Percentiles rank a stretch among this genome's conserved stretches.
Evolutionary conservation across 2,797 vertebrate genomes (phyloP).

Genomic region (Sebastes taczanowskii): DNA sequence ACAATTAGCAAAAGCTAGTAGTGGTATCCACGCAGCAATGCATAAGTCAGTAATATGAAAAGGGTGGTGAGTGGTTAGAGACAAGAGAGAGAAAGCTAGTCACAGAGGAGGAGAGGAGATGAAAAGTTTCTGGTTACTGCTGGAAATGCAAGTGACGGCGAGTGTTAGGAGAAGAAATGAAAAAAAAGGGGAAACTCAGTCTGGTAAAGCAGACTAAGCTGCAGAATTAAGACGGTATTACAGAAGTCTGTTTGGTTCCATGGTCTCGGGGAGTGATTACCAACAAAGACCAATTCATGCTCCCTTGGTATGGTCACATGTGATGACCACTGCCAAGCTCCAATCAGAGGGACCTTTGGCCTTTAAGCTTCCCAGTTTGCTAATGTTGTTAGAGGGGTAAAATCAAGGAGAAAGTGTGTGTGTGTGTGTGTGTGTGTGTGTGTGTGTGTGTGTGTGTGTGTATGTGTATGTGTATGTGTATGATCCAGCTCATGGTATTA

Average conservation of each 20-base stretch:
- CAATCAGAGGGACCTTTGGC: conserved; percentile 54
- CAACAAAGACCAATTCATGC: conserved; percentile 77
- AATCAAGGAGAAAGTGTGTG: not conserved
- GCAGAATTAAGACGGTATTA: conserved; percentile 62
- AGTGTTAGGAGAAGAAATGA: conserved; percentile 26
- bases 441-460: not conserved
- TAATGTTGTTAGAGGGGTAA: conserved; percentile 33
- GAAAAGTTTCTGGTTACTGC: not conserved
- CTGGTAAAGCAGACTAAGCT: conserved; percentile 37
- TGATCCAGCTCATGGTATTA: conserved; percentile 6
- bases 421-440: not conserved
- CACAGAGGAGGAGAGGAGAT: not conserved
- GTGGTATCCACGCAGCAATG: not conserved
- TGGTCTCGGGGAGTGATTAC: conserved; percentile 38
- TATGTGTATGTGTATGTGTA: too few relatives aligned
- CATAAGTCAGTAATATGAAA: not conserved
- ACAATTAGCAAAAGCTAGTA: conserved; percentile 22
- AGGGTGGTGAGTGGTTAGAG: not conserved
- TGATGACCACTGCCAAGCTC: conserved; percentile 32
- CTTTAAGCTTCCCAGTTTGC: conserved; percentile 35
- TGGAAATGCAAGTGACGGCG: conserved; percentile 6
- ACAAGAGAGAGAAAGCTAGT: not conserved
- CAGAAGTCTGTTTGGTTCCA: conserved; percentile 29
- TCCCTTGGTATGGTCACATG: conserved; percentile 51
- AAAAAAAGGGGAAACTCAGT: conserved; percentile 12